Base-by-base conservation (phyloP, 2,888 invertebrate genomes). In the Caenorhabditis zanzibari region DNA sequence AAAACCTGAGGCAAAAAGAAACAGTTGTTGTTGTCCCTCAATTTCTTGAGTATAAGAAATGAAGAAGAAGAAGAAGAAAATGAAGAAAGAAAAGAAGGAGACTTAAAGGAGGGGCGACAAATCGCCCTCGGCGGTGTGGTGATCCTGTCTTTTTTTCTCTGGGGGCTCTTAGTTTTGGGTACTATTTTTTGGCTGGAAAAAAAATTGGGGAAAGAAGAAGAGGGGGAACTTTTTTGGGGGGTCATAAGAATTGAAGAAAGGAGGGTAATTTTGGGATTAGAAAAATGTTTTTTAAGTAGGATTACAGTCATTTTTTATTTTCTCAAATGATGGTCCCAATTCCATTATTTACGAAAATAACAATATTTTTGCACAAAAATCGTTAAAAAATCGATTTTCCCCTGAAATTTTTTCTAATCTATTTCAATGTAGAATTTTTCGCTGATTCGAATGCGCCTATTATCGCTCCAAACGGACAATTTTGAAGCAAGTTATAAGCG, bases 111-210 rank as follows among this genome's bases (percentile, higher is more conserved):
- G 63, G 19, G 63, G 41, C 38, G 28, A 32, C 41, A 76, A 76
- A 76, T 76, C 75, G 75, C 75, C 75, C 49, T 59, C 75, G 75
- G 74, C 74, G 74, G 66, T 74, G 73, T 56, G 63, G 75, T 75
- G 75, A 75, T 75, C 75, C 75, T 52, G n/a, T 68, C 64, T 64
- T 28, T 59, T 12, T 44, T 35, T 58, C 63, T 49, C 28, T 66
- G 58, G 35, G 52, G 22, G 58, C 75, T 66, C 64, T 52, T 28
- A 1, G 7, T 44, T 41, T 28, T 6, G 10, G 12, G 28, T 22
- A 47, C 59, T 58, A 44, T 72, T 35, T 61, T 49, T 19, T 19
- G 0, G n/a, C 7, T 7, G 47, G 19, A 38, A 38, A 12, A 6
- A 38, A 12, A 19, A 19, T 44, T 44, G 12, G 44, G 44, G 44